A percentile compares a stretch with the other conserved stretches of the same genome.
These are phyloP conservation scores for Drosophila pandora DNA, from an alignment of 1,140 invertebrate species.

Conservation along the genomic window DNA sequence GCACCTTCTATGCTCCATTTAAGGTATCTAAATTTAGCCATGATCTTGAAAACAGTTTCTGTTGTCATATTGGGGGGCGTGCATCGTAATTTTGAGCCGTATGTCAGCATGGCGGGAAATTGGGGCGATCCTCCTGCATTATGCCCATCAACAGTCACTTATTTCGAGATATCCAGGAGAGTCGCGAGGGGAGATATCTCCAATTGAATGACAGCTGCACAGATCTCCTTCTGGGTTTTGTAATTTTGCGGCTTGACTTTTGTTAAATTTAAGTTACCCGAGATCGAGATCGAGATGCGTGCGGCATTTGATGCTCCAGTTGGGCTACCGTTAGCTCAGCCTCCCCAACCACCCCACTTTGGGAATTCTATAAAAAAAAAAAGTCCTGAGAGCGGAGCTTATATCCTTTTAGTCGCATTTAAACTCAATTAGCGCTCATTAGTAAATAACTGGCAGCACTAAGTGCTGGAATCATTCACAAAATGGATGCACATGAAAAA, in stretches of 20 bases:
- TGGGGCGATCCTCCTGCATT: constrained; percentile 54
- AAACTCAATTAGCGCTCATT: constrained; percentile 79
- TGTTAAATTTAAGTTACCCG: constrained; percentile 73
- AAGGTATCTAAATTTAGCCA: constrained; percentile 13
- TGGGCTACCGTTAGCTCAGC: constrained; percentile 46
- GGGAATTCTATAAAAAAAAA: constrained; percentile 1
- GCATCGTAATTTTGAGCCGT: constrained; percentile 50
- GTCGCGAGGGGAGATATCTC: constrained; percentile 9
- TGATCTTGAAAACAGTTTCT: constrained; percentile 5
- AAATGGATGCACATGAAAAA: constrained; percentile 34
- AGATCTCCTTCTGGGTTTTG: constrained; percentile 26
- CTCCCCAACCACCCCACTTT: constrained; percentile 12
- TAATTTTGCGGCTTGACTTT: constrained; percentile 53
- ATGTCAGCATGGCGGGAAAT: constrained; percentile 71
- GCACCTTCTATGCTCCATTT: constrained; percentile 44
- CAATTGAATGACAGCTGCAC: constrained; percentile 71
- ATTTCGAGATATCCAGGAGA: constrained; percentile 51
- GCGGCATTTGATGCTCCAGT: constrained; percentile 33
- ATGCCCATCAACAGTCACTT: constrained; percentile 75
- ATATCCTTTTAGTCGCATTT: constrained; percentile 71
- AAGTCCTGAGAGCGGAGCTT: constrained; percentile 39
- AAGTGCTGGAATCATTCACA: constrained; percentile 62
- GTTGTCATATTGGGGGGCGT: constrained; percentile 11
- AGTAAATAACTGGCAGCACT: constrained; percentile 66
- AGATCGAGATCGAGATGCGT: constrained; percentile 47